A percentile compares a stretch with the other conserved stretches of the same genome.
Evolutionary conservation across 2,888 invertebrate genomes (phyloP).

Genomic region (Spilarctia lutea): DNA sequence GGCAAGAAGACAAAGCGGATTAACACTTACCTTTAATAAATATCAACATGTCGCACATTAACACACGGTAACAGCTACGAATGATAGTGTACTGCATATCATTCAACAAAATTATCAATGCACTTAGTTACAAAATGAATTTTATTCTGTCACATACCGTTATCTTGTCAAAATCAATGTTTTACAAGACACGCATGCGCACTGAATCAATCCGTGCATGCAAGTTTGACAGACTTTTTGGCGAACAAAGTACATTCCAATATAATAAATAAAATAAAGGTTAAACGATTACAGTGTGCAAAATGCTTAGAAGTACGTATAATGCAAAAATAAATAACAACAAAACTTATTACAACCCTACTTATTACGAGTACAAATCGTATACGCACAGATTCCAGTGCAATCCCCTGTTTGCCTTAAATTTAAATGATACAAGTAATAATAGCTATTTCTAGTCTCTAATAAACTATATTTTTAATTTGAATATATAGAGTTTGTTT

Average conservation of each 20-base stretch:
- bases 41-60: constrained; percentile 5
- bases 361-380: neutral
- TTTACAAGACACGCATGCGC: constrained; percentile 16
- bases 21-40: constrained; percentile 8
- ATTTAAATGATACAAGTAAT: neutral
- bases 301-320: neutral
- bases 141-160: constrained; percentile 7
- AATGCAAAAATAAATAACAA: too few species aligned
- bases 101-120: constrained; percentile 7
- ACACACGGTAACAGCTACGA: neutral
- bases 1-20: neutral
- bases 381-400: too few species aligned
- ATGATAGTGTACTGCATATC: constrained; percentile 4
- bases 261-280: neutral
- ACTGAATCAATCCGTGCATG: neutral
- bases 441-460: neutral
- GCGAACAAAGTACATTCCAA: neutral
- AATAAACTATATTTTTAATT: neutral
- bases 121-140: constrained; percentile 12
- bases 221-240: neutral
- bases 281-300: neutral
- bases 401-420: neutral
- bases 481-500: neutral
- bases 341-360: neutral
- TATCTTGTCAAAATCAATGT: constrained; percentile 7